These are phyloP conservation scores for Helicorthomorpha holstii DNA, from an alignment of 1,140 invertebrate species.

Conservation along the genomic window DNA sequence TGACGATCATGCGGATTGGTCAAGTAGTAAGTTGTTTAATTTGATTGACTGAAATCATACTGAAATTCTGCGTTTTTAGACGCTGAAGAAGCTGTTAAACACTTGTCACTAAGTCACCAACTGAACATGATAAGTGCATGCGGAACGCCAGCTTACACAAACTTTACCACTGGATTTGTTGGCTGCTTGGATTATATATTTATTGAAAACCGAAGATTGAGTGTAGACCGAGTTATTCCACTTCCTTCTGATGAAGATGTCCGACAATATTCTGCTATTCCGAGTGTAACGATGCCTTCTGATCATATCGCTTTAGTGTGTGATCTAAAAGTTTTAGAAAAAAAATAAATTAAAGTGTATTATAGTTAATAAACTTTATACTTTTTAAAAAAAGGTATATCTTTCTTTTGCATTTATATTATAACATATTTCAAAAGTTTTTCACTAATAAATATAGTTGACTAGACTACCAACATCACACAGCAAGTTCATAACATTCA, in stretches of 20 bases:
- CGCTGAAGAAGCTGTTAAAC: slow-evolving; percentile 39
- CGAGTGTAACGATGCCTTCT: slow-evolving; percentile 71
- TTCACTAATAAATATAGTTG: too few species aligned
- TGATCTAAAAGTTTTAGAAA: too few species aligned
- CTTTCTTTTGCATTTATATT: too few species aligned
- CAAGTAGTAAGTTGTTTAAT: slow-evolving; percentile 42
- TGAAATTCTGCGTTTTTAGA: slow-evolving; percentile 27
- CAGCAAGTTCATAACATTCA: too few species aligned
- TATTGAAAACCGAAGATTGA: slow-evolving; percentile 45
- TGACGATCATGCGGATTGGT: slow-evolving; percentile 48
- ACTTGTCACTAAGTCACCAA: slow-evolving; percentile 55
- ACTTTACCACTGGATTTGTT: slow-evolving; percentile 62
- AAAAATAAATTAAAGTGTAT: too few species aligned
- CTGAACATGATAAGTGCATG: slow-evolving; percentile 25
- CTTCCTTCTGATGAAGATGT: slow-evolving; percentile 59
- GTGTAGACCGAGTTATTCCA: slow-evolving; percentile 50
- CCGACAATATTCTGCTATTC: slow-evolving; percentile 48
- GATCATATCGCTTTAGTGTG: slow-evolving; percentile 78
- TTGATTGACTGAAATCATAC: background rate
- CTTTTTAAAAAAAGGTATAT: too few species aligned
- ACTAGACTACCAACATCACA: too few species aligned
- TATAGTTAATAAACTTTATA: too few species aligned
- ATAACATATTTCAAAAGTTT: too few species aligned
- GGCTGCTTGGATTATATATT: slow-evolving; percentile 88
- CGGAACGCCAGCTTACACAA: slow-evolving; percentile 48